phyloP scores from a whole-genome alignment of 2,797 vertebrate species.

The Argentina silus region DNA sequence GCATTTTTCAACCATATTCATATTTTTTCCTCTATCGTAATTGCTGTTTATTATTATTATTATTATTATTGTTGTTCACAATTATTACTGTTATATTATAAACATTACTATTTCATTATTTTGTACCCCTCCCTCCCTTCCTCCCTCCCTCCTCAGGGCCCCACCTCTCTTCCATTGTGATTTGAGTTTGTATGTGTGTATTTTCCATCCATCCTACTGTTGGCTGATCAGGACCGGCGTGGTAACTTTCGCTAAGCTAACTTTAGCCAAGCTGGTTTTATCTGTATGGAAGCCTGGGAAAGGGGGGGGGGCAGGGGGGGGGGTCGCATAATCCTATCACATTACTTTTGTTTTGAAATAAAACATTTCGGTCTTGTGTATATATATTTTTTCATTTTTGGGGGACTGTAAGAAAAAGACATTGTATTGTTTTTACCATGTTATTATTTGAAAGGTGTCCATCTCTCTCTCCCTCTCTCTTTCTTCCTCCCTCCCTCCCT shows the following conservation, averaged over 20 bases:
- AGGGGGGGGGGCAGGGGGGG: constrained; percentile 51
- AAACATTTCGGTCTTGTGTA: constrained; percentile 62
- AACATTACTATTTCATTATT: constrained; percentile 60
- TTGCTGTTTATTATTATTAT: constrained; percentile 57
- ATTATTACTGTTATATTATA: constrained; percentile 69
- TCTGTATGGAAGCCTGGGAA: constrained; percentile 46
- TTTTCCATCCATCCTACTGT: constrained; percentile 25
- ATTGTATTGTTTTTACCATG: constrained; percentile 69
- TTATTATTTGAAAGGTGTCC: constrained; percentile 59
- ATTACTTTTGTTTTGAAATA: constrained; percentile 43
- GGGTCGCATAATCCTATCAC: constrained; percentile 55
- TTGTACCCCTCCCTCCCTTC: constrained; percentile 49
- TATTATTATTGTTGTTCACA: constrained; percentile 61
- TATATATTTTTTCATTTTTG: constrained; percentile 69
- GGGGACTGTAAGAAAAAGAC: constrained; percentile 68
- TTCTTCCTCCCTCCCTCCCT: constrained; percentile 30
- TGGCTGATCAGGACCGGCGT: constrained; percentile 20
- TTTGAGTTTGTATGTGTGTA: constrained; percentile 36
- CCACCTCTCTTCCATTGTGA: constrained; percentile 43
- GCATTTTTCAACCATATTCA: constrained; percentile 1
- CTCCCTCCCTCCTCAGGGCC: neutral
- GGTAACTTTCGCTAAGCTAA: constrained; percentile 21
- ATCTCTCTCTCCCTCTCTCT: constrained; percentile 24
- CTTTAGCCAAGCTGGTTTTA: constrained; percentile 35
- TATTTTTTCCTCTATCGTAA: constrained; percentile 40